Conservation (phyloP, 2,113 vertebrate species). For the Dromaius novaehollandiae region DNA sequence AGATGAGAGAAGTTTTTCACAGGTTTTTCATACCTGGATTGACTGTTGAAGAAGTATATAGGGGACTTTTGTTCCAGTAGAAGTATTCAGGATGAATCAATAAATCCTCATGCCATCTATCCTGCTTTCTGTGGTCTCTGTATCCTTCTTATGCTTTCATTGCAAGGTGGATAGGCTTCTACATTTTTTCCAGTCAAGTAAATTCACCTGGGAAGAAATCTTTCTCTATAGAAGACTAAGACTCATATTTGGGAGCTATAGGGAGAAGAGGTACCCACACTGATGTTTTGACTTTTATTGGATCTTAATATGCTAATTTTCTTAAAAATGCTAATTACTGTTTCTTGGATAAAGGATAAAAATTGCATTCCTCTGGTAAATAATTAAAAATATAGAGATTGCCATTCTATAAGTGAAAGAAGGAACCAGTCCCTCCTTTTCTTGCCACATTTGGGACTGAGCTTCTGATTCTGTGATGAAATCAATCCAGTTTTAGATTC, state of each 20-base stretch:
- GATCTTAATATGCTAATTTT: neutral
- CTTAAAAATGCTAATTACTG: neutral
- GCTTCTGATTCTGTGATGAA: neutral
- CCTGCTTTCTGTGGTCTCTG: neutral
- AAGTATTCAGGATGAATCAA: neutral
- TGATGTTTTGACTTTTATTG: neutral
- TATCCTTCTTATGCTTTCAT: constrained; percentile 2
- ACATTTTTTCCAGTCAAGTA: neutral
- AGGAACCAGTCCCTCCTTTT: neutral
- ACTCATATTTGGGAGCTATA: neutral
- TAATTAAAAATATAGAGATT: neutral
- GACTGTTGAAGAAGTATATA: neutral
- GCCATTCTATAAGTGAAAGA: neutral
- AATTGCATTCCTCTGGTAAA: neutral
- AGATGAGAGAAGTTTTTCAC: neutral
- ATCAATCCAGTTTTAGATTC: neutral
- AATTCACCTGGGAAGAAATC: neutral
- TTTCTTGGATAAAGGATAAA: neutral
- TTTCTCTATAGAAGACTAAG: neutral
- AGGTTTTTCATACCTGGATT: neutral
- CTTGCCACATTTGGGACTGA: neutral
- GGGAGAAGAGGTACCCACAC: neutral
- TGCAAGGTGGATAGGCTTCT: neutral
- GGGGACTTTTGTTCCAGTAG: neutral
- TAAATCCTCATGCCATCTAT: neutral